Evolutionary conservation across 2,113 vertebrate species (phyloP).

Genomic region (Nesoenas mayeri): DNA sequence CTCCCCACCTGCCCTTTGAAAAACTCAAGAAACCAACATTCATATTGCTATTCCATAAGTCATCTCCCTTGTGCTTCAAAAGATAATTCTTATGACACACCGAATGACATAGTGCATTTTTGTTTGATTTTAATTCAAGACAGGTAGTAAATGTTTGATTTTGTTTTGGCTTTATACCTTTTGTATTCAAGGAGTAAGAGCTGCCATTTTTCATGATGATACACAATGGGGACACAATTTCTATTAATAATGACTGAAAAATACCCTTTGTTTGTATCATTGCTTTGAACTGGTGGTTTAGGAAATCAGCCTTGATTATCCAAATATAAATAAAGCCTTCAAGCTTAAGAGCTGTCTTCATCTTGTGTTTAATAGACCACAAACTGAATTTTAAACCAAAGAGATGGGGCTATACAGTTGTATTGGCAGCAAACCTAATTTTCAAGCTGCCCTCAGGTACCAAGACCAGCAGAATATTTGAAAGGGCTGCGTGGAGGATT

Average conservation of each 20-base stretch:
- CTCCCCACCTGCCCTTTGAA: fast-evolving
- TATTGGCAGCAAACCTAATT: conserved; percentile 6
- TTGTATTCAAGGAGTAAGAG: neutral
- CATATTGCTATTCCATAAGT: neutral
- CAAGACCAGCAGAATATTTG: neutral
- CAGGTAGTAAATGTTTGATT: neutral
- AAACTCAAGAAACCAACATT: neutral
- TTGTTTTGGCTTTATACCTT: neutral
- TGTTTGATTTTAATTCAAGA: neutral
- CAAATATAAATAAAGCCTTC: conserved; percentile 16
- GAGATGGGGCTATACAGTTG: neutral
- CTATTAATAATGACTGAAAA: neutral
- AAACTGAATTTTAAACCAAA: conserved; percentile 30
- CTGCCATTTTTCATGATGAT: neutral
- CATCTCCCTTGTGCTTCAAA: neutral
- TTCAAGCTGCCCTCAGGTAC: neutral
- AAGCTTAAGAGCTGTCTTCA: conserved; percentile 4
- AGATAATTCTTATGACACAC: fast-evolving
- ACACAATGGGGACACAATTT: neutral
- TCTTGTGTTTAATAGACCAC: neutral
- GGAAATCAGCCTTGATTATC: neutral
- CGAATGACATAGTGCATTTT: neutral
- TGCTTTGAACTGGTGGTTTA: neutral
- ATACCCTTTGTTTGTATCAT: neutral
- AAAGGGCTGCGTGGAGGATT: neutral